Base-by-base conservation (phyloP, 2,888 invertebrate species). In the Sipha maydis region DNA sequence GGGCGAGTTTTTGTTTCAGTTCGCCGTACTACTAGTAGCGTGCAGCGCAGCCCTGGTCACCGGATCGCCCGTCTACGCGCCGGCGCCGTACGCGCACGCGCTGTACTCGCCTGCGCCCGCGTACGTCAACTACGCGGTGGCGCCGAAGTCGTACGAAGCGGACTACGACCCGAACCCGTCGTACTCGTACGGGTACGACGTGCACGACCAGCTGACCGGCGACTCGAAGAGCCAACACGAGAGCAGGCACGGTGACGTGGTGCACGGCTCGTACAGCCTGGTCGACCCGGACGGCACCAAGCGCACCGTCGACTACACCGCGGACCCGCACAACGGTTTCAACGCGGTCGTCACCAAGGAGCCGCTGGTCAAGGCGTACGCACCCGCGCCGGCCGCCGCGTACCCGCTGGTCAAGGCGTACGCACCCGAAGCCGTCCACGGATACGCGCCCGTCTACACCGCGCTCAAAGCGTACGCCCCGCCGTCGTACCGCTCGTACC, bases 111-210 rank as follows among this genome's bases (percentile, higher is more conserved):
- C 90, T 71, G 89, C 90, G 38, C 83, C 89, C 38, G 75, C 90
- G 48, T 90, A 90, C 84, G 90, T 89, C 21, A 82, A 83, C 79
- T 89, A 89, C 86, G 89, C 86, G 54, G 79, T 80, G 17, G 93
- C 94, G 90, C 92, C 93, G 90, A 95, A 95, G 93, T 93, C 89
- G 75, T 90, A 89, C 77, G 85, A 85, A 34, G 77, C 77, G 2
- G 85, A 85, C 71, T 91, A 90, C 90, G 91, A 91, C 90, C 90
- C 90, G 31, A 90, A 90, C 89, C 91, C 91, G 38, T 90, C 90
- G 38, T 91, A 91, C 90, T 90, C 90, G 89, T 91, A 90, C 90
- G 90, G 90, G 56, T 91, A 91, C 89, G 90, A 90, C 83, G 90
- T 91, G 82, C 90, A 90, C 75, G 90, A 90, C 80, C 90, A 90